A percentile compares a stretch with the other conserved stretches of the same genome.
These are phyloP conservation scores for Platerodrilus igneus DNA, from an alignment of 2,888 invertebrate genomes.

Conservation along the genomic window DNA sequence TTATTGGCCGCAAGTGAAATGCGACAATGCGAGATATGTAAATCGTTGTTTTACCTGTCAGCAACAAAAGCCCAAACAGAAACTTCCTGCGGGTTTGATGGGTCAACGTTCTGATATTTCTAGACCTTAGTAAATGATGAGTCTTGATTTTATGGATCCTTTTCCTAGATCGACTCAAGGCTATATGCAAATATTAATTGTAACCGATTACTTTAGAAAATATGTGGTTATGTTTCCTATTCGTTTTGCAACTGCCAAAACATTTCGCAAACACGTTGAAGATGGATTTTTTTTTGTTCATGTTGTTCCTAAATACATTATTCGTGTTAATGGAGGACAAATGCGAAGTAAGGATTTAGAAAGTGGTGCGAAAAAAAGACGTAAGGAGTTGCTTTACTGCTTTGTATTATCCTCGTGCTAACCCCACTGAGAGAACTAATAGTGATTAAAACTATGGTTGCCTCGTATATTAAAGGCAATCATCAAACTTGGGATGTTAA, in stretches of 20 bases:
- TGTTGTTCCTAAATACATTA: background rate
- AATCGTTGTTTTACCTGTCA: background rate
- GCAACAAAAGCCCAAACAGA: background rate
- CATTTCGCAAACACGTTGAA: background rate
- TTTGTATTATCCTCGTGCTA: too few species aligned
- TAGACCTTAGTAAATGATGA: background rate
- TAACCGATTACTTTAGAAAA: too few species aligned
- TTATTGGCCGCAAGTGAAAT: slow-evolving; percentile 5
- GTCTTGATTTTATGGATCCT: background rate
- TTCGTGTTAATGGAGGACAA: slow-evolving; percentile 3
- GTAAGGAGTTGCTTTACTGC: too few species aligned
- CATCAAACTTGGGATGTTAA: too few species aligned
- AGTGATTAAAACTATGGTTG: too few species aligned
- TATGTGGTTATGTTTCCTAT: background rate
- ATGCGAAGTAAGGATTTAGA: slow-evolving; percentile 1
- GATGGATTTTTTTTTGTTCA: background rate
- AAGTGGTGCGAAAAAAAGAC: too few species aligned
- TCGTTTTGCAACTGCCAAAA: background rate
- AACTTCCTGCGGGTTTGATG: background rate
- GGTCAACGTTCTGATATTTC: background rate
- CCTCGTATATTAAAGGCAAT: too few species aligned
- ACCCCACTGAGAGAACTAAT: too few species aligned
- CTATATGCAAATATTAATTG: background rate
- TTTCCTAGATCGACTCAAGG: background rate
- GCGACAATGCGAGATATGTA: background rate